These are phyloP conservation scores for Cerastis leucographa DNA, from an alignment of 2,888 invertebrate genomes.

Conservation along the genomic window DNA sequence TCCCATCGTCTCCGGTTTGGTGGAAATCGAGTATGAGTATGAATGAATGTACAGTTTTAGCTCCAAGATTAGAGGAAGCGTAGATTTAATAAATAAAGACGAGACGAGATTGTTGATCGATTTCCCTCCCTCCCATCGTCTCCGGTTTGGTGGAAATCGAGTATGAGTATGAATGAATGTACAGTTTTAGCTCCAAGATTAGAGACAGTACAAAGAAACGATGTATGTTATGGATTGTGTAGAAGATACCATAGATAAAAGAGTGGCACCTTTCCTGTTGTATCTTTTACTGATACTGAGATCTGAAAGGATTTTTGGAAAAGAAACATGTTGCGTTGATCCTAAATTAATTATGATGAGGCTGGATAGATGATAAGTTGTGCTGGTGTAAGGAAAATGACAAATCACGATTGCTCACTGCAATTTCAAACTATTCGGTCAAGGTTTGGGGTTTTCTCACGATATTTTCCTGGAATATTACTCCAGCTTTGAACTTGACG, in stretches of 20 bases:
- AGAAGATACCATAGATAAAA: neutral
- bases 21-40: neutral
- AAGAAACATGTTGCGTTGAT: neutral
- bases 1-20: neutral
- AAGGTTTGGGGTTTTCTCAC: neutral
- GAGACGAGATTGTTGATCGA: neutral
- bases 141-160: neutral
- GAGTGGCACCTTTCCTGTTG: neutral
- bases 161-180: no score
- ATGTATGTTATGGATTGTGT: neutral
- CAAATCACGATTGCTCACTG: neutral
- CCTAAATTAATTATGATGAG: neutral
- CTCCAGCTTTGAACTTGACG: neutral
- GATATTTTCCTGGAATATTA: slow-evolving; percentile 14
- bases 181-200: neutral
- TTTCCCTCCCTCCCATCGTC: neutral
- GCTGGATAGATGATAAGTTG: neutral
- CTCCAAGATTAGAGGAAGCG: neutral
- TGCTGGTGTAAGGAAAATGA: neutral
- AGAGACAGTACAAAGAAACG: neutral
- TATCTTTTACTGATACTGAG: neutral
- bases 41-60: neutral
- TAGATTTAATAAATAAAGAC: neutral
- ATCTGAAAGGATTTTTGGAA: neutral
- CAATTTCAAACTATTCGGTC: slow-evolving; percentile 1